phyloP scores from a whole-genome alignment of 2,888 invertebrate genomes.

The Blastobasis adustella region DNA sequence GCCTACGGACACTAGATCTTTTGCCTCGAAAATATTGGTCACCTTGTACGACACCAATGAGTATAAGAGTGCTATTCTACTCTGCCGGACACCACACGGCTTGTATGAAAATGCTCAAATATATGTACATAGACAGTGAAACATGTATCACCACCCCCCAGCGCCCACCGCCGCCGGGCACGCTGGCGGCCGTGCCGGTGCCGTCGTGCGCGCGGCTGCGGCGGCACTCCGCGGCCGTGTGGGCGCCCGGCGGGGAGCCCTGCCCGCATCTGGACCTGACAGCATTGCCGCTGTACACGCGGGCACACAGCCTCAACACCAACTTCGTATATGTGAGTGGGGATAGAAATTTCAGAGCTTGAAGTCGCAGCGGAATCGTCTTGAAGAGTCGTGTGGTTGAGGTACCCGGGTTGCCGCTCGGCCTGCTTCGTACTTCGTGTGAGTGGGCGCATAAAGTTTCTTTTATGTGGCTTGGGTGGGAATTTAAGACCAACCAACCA shows the following conservation, averaged over 20 bases:
- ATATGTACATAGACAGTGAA: no score
- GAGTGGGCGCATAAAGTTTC: no score
- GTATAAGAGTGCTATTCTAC: no score
- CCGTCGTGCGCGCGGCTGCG: constrained; percentile 83
- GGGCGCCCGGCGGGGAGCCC: constrained; percentile 37
- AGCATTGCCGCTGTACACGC: constrained; percentile 82
- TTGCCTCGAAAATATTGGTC: no score
- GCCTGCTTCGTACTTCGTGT: background rate
- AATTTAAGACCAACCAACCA: no score
- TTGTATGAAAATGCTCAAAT: no score
- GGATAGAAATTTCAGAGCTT: constrained; percentile 5
- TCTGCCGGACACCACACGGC: no score
- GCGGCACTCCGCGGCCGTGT: constrained; percentile 76
- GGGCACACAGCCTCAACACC: constrained; percentile 86
- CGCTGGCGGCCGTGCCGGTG: constrained; percentile 83
- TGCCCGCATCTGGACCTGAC: constrained; percentile 75
- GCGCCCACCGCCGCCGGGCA: constrained; percentile 80
- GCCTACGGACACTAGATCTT: no score
- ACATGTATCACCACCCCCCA: constrained; percentile 26
- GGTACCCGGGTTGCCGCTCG: background rate
- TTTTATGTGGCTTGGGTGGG: no score
- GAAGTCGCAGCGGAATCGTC: background rate
- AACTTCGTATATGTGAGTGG: constrained; percentile 90
- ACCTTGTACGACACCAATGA: no score
- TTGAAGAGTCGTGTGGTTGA: background rate